Evolutionary conservation across 2,888 invertebrate genomes (phyloP), one percentile per base, ranked within the genome.

Genomic region (Pollenia griseotomentosa): DNA sequence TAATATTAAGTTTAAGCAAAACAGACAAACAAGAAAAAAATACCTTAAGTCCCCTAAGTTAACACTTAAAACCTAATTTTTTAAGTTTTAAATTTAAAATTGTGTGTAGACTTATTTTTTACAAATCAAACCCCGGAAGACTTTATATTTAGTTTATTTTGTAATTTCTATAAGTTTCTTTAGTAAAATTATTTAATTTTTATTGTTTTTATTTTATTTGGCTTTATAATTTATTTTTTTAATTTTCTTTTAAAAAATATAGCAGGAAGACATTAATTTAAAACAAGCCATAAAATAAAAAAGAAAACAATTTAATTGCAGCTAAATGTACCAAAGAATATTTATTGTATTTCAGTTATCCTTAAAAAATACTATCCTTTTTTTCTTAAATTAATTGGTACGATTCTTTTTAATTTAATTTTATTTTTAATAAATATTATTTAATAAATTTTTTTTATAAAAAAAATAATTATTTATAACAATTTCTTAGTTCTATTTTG

Each of bases 251-350:
- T 33, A 33, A 33, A 33, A 33, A 33, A 78, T 57, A 66, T 73
- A 63, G 48, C 84, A 82, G 74, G 33, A 80, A 85, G 75, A 79
- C 55, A 79, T 85, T 74, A 57, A 79, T 75, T 70, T 70, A 65
- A 84, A 77, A 79, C 40, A 61, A 74, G 82, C 51, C 71, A 61
- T 16, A 12, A n/a, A 10, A 12, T 48, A 33, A 23, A 23, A 53
- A 70, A 23, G 2, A 11, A 55, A 71, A 42, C 11, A 70, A 79
- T 73, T 78, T 65, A 81, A 78, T 78, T 79, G 73, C 91, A 91
- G 91, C 91, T 91, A 91, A 91, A 89, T 88, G 90, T 90, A 91
- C 91, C 91, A 91, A 91, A 91, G 92, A 91, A 71, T 89, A 89
- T 86, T 88, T 86, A 86, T 88, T 88, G 51, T 81, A 81, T 79